Conservation (phyloP, 2,797 vertebrate species). For the Aotus griseimembra region DNA sequence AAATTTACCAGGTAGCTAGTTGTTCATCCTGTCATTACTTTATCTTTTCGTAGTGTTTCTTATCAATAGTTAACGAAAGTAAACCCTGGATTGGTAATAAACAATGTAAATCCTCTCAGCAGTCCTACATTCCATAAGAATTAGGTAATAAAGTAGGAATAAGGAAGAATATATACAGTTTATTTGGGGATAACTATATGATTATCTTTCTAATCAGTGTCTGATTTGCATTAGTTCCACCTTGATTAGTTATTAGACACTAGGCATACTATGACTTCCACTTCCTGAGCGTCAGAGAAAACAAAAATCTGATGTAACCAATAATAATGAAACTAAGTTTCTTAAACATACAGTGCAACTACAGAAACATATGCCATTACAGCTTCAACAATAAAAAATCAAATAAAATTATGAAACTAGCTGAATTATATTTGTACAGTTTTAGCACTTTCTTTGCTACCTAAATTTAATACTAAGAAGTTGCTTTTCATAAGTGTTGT, state of each 20-base stretch:
- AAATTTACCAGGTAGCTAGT: neutral
- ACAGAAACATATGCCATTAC: neutral
- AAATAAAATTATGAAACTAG: constrained; percentile 33
- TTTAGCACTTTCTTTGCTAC: constrained; percentile 54
- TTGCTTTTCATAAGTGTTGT: constrained; percentile 59
- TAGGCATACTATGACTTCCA: neutral
- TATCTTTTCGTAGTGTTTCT: neutral
- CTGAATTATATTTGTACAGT: constrained; percentile 33
- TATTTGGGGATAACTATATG: neutral
- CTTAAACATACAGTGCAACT: neutral
- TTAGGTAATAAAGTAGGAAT: constrained; percentile 31
- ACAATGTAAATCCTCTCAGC: neutral
- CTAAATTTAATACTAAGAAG: constrained; percentile 67
- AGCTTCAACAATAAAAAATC: neutral
- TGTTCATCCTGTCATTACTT: neutral
- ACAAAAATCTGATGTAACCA: neutral
- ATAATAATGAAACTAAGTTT: constrained; percentile 33
- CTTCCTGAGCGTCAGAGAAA: constrained; percentile 3
- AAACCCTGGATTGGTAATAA: neutral
- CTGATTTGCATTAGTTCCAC: constrained; percentile 51
- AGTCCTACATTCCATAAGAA: constrained; percentile 2
- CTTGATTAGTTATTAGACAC: constrained; percentile 29
- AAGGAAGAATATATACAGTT: neutral
- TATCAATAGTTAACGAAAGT: neutral
- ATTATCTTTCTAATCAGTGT: constrained; percentile 38